Evolutionary conservation across 2,113 vertebrate genomes (phyloP).

Genomic region (Sylvia atricapilla): DNA sequence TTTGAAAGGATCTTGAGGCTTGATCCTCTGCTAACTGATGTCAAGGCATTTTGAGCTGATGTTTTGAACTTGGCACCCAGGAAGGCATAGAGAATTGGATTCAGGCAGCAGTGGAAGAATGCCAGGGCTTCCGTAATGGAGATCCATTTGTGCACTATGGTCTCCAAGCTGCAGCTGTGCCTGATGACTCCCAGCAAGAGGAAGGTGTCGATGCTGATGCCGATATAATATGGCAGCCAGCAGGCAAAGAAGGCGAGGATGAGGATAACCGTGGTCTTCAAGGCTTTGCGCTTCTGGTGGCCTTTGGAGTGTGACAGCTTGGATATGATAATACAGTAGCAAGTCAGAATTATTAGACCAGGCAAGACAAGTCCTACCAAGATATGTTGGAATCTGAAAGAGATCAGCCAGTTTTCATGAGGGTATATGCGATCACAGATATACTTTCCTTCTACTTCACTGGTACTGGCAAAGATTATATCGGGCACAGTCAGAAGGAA

Average conservation of each 20-base stretch:
- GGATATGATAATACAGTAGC: constrained; percentile 95
- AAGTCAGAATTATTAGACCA: constrained; percentile 90
- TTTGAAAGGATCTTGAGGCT: constrained; percentile 93
- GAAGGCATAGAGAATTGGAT: constrained; percentile 97
- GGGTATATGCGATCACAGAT: constrained; percentile 90
- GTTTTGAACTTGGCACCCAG: constrained; percentile 95
- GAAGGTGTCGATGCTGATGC: constrained; percentile 89
- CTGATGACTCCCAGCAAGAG: constrained; percentile 79
- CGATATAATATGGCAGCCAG: constrained; percentile 92
- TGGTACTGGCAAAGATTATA: constrained; percentile 83
- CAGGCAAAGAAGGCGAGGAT: constrained; percentile 93
- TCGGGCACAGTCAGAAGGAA: constrained; percentile 88
- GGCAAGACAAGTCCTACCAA: constrained; percentile 91
- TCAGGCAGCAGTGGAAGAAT: constrained; percentile 97
- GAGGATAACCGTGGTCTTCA: constrained; percentile 96
- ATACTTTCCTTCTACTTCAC: constrained; percentile 43
- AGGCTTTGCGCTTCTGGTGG: constrained; percentile 91
- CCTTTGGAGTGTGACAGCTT: constrained; percentile 89
- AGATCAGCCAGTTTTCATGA: constrained; percentile 74
- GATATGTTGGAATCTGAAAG: constrained; percentile 92
- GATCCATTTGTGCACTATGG: constrained; percentile 85
- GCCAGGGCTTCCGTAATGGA: constrained; percentile 90
- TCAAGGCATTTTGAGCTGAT: constrained; percentile 87
- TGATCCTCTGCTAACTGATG: constrained; percentile 84
- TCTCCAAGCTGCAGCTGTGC: constrained; percentile 79